phyloP scores from a whole-genome alignment of 2,888 invertebrate species.

The Leucania comma region DNA sequence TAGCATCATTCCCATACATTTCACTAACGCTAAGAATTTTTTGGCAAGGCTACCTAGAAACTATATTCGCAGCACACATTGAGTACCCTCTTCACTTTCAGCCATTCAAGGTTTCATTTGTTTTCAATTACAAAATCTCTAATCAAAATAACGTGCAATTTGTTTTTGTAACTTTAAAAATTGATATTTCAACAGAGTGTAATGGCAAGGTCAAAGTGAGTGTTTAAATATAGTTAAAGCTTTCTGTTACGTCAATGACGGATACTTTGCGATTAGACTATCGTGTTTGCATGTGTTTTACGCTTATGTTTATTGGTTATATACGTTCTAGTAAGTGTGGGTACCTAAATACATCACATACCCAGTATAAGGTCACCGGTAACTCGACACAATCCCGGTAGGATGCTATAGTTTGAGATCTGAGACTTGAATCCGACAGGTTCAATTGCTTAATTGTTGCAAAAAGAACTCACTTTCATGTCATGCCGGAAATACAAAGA shows the following conservation, averaged over 20 bases:
- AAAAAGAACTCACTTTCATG: no score
- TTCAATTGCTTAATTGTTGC: no score
- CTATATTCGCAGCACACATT: background rate
- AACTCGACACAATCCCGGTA: no score
- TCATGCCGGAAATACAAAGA: no score
- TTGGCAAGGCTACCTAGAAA: conserved; percentile 6
- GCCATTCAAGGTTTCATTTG: conserved; percentile 5
- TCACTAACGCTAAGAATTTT: conserved; percentile 1
- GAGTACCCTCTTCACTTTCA: conserved; percentile 5
- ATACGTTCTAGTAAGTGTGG: background rate
- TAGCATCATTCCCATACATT: conserved; percentile 7
- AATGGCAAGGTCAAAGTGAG: conserved; percentile 35
- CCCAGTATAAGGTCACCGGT: background rate
- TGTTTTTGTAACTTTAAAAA: conserved; percentile 28
- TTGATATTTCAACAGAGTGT: conserved; percentile 14
- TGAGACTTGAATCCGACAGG: no score
- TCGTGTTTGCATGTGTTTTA: conserved; percentile 11
- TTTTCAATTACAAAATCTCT: conserved; percentile 5
- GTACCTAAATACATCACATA: background rate
- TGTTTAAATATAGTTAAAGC: conserved; percentile 51
- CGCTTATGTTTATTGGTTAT: background rate
- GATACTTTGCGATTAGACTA: conserved; percentile 37
- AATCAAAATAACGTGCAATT: conserved; percentile 21
- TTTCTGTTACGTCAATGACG: conserved; percentile 41
- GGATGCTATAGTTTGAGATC: no score